These are phyloP conservation scores for Leptonema lineaticorne DNA, from an alignment of 1,140 invertebrate genomes.

Conservation along the genomic window DNA sequence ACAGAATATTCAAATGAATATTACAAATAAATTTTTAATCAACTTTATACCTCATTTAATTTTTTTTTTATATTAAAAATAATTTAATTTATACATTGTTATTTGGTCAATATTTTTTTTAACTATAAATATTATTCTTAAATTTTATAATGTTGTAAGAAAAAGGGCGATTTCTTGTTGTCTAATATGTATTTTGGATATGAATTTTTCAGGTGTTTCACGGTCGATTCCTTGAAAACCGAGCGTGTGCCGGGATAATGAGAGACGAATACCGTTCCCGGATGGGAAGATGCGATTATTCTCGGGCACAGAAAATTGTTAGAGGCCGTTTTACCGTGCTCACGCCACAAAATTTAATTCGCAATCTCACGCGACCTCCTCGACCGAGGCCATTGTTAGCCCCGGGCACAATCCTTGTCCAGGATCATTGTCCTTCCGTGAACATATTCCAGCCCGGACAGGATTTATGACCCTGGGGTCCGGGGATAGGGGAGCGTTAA, in stretches of 20 bases:
- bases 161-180: no score
- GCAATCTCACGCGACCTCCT: constrained; percentile 26
- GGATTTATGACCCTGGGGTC: constrained; percentile 33
- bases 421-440: constrained; percentile 21
- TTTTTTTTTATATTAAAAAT: no score
- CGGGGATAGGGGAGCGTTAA: not conserved
- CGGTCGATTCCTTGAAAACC: not conserved
- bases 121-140: no score
- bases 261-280: not conserved
- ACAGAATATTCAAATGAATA: no score
- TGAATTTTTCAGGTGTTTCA: not conserved
- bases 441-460: constrained; percentile 22
- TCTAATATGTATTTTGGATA: no score
- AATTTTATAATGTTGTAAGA: no score
- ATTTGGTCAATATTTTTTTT: no score
- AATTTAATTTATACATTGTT: no score
- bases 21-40: no score
- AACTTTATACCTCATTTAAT: no score
- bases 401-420: constrained; percentile 26
- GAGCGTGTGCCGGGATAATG: not conserved
- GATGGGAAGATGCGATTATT: not conserved
- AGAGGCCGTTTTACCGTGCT: no score
- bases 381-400: constrained; percentile 30
- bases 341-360: constrained; percentile 34
- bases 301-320: constrained; percentile 1